phyloP scores from a whole-genome alignment of 2,113 vertebrate species.

The Rhombomys opimus region DNA sequence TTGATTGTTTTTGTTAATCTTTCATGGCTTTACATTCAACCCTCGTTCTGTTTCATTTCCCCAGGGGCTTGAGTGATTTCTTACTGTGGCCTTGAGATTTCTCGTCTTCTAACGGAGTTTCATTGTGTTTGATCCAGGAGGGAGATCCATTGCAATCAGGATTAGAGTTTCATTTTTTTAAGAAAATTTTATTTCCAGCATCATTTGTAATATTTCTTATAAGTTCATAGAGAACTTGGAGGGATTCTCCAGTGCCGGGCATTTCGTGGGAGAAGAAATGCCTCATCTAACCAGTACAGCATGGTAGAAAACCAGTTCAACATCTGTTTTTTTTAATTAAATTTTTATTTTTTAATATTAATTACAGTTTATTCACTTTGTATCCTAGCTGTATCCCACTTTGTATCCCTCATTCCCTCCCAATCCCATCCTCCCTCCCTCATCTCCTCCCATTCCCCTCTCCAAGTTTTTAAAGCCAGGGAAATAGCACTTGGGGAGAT shows the following conservation, averaged over 20 bases:
- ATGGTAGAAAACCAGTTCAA: background rate
- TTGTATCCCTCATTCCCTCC: too few species aligned
- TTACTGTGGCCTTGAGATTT: slow-evolving; percentile 74
- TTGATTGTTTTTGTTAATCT: slow-evolving; percentile 78
- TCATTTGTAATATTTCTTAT: background rate
- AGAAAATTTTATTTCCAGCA: slow-evolving; percentile 3
- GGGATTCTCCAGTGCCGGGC: background rate
- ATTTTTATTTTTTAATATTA: too few species aligned
- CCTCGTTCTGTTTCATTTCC: slow-evolving; percentile 60
- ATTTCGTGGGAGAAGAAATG: slow-evolving; percentile 25
- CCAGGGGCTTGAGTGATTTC: slow-evolving; percentile 77
- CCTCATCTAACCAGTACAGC: background rate
- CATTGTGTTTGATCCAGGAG: slow-evolving; percentile 74
- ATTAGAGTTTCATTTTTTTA: slow-evolving; percentile 46
- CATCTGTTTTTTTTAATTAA: too few species aligned
- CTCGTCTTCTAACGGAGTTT: slow-evolving; percentile 71
- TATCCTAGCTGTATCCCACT: too few species aligned
- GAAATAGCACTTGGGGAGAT: background rate
- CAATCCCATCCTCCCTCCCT: too few species aligned
- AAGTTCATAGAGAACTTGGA: background rate
- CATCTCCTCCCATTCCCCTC: too few species aligned
- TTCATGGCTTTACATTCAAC: slow-evolving; percentile 75
- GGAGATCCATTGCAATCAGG: background rate
- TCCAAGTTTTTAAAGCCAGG: background rate
- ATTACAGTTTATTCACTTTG: too few species aligned